phyloP scores from a whole-genome alignment of 2,888 invertebrate genomes.

The Lysandra bellargus region DNA sequence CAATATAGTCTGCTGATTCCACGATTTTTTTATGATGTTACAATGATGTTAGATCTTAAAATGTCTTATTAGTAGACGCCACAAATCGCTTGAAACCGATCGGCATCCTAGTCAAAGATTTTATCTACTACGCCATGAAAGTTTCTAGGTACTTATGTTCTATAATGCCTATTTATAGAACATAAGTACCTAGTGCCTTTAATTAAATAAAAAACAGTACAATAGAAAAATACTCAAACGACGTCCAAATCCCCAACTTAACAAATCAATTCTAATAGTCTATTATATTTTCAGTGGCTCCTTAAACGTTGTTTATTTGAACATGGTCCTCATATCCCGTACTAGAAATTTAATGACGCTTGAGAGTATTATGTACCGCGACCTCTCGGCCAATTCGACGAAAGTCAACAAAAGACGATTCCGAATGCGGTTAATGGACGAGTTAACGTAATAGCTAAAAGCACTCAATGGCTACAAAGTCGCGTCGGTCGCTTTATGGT shows the following conservation, averaged over 20 bases:
- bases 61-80: too few species aligned
- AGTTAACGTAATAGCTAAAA: conserved; percentile 78
- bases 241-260: not conserved
- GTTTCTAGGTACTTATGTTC: too few species aligned
- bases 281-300: conserved; percentile 9
- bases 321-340: conserved; percentile 10
- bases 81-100: too few species aligned
- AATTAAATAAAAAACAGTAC: not conserved
- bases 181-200: not conserved
- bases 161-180: too few species aligned
- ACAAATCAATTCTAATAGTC: conserved; percentile 2
- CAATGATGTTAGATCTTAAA: not conserved
- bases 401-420: conserved; percentile 66
- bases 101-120: not conserved
- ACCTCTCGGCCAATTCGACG: conserved; percentile 52
- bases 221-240: not conserved
- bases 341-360: not conserved
- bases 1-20: not conserved
- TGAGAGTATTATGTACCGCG: conserved; percentile 32
- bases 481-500: conserved; percentile 70
- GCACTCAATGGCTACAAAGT: conserved; percentile 79
- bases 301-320: conserved; percentile 4
- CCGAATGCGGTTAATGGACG: conserved; percentile 69
- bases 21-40: too few species aligned
- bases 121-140: too few species aligned